A percentile compares a stretch with the other conserved stretches of the same genome.
Conservation (phyloP, 2,888 invertebrate genomes). For the Pristionchus exspectatus region DNA sequence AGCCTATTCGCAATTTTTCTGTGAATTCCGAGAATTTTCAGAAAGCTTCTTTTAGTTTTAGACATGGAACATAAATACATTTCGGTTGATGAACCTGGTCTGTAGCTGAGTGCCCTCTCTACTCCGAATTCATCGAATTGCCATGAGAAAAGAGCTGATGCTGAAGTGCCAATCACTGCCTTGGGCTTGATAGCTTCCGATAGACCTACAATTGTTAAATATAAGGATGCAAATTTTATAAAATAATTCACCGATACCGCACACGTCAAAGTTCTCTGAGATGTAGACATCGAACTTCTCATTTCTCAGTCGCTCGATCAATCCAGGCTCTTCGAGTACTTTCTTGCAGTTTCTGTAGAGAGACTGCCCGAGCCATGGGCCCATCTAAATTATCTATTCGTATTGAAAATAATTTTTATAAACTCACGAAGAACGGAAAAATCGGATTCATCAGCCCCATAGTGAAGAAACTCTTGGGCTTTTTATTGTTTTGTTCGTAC, state of each 20-base stretch:
- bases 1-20: not conserved
- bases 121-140: conserved; percentile 16
- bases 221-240: not conserved
- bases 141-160: not conserved
- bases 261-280: conserved; percentile 17
- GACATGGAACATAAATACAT: no score
- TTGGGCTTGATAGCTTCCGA: not conserved
- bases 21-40: no score
- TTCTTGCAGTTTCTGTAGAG: not conserved
- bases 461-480: no score
- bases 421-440: not conserved
- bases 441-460: not conserved
- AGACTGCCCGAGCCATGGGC: not conserved
- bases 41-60: no score
- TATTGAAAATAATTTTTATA: no score
- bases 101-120: not conserved
- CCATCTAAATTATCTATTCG: not conserved
- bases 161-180: not conserved
- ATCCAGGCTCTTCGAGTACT: not conserved
- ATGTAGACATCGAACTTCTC: conserved; percentile 27
- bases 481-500: no score
- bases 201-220: not conserved
- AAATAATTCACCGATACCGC: not conserved
- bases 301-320: not conserved
- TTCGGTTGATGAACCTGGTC: not conserved